These are phyloP conservation scores for Podarcis siculus DNA, from an alignment of 2,797 vertebrate genomes.

Conservation along the genomic window DNA sequence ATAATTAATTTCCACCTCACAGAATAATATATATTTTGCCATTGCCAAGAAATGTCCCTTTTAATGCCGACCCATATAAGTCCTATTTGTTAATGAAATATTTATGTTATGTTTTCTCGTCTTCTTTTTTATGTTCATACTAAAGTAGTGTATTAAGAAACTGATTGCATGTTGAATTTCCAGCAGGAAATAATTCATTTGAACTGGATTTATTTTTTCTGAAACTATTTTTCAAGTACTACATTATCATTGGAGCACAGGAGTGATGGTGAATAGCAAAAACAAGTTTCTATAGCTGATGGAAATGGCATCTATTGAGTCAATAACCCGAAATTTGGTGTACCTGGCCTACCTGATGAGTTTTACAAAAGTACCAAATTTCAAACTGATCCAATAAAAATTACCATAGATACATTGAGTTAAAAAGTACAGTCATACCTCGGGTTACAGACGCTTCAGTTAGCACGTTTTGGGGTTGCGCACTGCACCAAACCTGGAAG, in stretches of 20 bases:
- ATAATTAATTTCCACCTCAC: neutral
- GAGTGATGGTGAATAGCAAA: too few species aligned
- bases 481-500: too few species aligned
- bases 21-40: neutral
- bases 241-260: neutral
- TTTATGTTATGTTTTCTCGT: constrained; percentile 3
- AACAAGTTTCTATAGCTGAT: too few species aligned
- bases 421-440: too few species aligned
- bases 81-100: constrained; percentile 37
- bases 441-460: too few species aligned
- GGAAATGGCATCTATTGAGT: too few species aligned
- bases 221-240: constrained; percentile 33
- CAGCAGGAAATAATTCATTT: constrained; percentile 15
- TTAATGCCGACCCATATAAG: constrained; percentile 6
- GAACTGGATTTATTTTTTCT: constrained; percentile 19
- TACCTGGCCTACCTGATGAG: too few species aligned
- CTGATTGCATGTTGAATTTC: constrained; percentile 28
- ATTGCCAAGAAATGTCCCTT: neutral
- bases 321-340: too few species aligned
- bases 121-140: neutral
- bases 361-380: too few species aligned
- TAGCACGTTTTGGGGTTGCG: too few species aligned
- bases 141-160: constrained; percentile 22
- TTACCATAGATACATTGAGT: too few species aligned
- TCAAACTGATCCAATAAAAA: too few species aligned